A percentile compares a stretch with the other conserved stretches of the same genome.
phyloP scores from a whole-genome alignment of 2,113 vertebrate genomes.

The Candoia aspera region DNA sequence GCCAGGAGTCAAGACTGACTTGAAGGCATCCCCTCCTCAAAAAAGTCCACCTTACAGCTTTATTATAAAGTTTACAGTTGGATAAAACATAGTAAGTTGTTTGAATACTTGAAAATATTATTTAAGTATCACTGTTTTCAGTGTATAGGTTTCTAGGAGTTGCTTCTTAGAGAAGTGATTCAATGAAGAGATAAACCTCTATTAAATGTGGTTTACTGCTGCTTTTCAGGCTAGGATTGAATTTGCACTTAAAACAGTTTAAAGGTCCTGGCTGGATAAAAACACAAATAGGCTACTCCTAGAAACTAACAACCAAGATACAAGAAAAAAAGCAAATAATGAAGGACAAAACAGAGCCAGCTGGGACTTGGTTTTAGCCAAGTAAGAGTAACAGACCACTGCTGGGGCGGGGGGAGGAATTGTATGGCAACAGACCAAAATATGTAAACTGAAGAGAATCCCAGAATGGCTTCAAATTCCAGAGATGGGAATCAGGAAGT shows the following conservation, averaged over 20 bases:
- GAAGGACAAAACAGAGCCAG: neutral
- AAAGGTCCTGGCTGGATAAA: neutral
- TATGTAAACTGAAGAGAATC: neutral
- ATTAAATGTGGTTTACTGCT: neutral
- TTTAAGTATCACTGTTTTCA: neutral
- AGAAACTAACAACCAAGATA: neutral
- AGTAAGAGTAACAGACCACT: no score
- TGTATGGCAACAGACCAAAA: neutral
- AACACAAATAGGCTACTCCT: neutral
- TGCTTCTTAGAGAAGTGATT: neutral
- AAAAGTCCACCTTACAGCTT: neutral
- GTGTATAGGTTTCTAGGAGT: neutral
- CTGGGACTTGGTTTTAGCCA: neutral
- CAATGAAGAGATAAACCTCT: neutral
- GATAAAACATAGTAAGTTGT: neutral
- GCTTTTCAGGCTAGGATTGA: no score
- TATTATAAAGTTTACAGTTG: neutral
- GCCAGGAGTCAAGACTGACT: neutral
- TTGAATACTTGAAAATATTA: neutral
- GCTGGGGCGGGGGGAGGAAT: no score
- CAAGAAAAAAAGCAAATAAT: neutral
- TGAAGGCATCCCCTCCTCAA: neutral
- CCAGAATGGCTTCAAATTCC: neutral
- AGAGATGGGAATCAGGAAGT: neutral
- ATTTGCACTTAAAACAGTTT: neutral